Percentiles rank a stretch among this genome's conserved stretches.
Conservation (phyloP, 2,113 vertebrate species). For the Leptocoma aspasia region DNA sequence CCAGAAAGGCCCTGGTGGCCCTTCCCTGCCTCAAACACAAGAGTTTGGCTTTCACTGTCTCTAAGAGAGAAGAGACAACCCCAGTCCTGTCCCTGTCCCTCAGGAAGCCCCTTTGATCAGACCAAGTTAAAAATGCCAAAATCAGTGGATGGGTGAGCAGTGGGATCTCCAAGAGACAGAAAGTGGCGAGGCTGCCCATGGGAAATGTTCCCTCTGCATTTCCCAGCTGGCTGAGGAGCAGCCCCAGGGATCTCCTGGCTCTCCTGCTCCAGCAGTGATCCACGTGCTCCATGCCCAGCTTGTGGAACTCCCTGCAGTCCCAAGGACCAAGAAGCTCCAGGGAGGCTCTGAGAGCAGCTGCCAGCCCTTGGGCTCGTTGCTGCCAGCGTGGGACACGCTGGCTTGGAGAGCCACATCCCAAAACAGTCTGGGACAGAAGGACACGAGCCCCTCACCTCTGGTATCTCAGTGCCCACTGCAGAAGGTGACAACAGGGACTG, state of each 20-base stretch:
- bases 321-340: neutral
- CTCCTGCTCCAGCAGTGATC: neutral
- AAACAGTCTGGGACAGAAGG: neutral
- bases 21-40: neutral
- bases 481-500: neutral
- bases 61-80: neutral
- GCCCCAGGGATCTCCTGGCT: neutral
- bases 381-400: rapidly evolving
- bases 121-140: neutral
- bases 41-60: neutral
- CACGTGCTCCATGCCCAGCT: neutral
- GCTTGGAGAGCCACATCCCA: neutral
- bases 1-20: neutral
- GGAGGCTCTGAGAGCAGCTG: neutral
- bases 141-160: neutral
- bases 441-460: neutral
- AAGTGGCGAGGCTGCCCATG: rapidly evolving
- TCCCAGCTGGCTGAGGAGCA: neutral
- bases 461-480: neutral
- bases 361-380: neutral
- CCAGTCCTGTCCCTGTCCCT: neutral
- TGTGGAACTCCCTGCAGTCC: neutral
- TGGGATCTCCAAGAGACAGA: neutral
- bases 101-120: neutral
- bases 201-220: neutral